A percentile compares a stretch with the other conserved stretches of the same genome.
Evolutionary conservation across 2,113 vertebrate genomes (phyloP).

Genomic region (Donacobius atricapilla): DNA sequence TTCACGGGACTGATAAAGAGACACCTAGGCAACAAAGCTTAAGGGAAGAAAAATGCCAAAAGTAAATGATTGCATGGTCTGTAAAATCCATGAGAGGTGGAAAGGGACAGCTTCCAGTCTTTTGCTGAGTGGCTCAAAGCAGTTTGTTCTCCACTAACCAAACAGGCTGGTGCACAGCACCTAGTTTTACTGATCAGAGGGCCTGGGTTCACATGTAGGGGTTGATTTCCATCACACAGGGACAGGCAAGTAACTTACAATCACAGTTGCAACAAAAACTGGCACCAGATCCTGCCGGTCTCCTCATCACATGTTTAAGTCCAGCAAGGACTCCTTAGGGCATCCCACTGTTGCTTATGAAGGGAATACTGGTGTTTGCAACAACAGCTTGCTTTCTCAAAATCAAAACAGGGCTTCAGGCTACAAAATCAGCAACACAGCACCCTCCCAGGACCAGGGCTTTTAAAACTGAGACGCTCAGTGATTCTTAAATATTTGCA

Average conservation of each 20-base stretch:
- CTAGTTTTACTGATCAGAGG: background rate
- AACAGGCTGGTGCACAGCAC: background rate
- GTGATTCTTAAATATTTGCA: background rate
- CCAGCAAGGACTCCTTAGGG: background rate
- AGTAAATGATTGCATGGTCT: background rate
- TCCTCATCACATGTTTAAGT: background rate
- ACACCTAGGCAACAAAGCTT: constrained; percentile 59
- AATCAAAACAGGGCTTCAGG: background rate
- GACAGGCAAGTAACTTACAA: background rate
- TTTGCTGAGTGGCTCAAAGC: background rate
- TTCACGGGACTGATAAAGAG: constrained; percentile 41
- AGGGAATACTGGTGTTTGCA: background rate
- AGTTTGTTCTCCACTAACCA: background rate
- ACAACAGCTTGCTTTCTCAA: background rate
- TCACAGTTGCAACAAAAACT: background rate
- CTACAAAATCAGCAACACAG: background rate
- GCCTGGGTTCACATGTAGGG: background rate
- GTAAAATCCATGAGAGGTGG: background rate
- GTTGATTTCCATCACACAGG: background rate
- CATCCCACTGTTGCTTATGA: background rate
- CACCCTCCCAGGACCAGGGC: background rate
- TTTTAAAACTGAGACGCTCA: background rate
- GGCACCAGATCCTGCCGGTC: background rate
- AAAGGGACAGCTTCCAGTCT: background rate
- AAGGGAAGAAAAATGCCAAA: background rate